Conservation (phyloP, 2,888 invertebrate genomes). For the Neocrepidodera transversa region DNA sequence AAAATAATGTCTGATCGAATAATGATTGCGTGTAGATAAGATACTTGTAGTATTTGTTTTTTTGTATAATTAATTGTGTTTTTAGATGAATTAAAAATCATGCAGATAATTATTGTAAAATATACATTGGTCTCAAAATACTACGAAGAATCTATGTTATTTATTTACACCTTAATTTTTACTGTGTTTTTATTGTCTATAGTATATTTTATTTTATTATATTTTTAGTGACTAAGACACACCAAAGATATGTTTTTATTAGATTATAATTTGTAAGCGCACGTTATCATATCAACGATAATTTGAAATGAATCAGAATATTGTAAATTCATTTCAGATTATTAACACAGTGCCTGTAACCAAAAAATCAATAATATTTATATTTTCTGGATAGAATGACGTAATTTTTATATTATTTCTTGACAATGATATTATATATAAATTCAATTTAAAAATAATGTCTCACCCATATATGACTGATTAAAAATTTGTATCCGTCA, state of each 20-base stretch:
- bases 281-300: constrained; percentile 38
- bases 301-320: constrained; percentile 25
- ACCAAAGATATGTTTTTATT: constrained; percentile 59
- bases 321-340: constrained; percentile 24
- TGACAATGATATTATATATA: no score
- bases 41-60: constrained; percentile 42
- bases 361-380: no score
- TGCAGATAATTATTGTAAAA: constrained; percentile 41
- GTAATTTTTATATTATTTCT: no score
- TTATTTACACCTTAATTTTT: constrained; percentile 53
- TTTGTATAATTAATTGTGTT: constrained; percentile 41
- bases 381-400: no score
- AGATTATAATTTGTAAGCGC: constrained; percentile 41
- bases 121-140: constrained; percentile 57
- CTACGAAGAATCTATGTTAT: constrained; percentile 54
- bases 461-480: no score
- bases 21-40: constrained; percentile 48
- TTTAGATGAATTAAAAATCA: constrained; percentile 36
- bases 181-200: constrained; percentile 53
- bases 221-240: constrained; percentile 58
- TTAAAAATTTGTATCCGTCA: no score
- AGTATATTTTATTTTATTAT: constrained; percentile 56
- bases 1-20: constrained; percentile 14
- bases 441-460: no score
- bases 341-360: no score